Evolutionary conservation across 2,113 vertebrate genomes (phyloP).

Genomic region (Calyptomena viridis): DNA sequence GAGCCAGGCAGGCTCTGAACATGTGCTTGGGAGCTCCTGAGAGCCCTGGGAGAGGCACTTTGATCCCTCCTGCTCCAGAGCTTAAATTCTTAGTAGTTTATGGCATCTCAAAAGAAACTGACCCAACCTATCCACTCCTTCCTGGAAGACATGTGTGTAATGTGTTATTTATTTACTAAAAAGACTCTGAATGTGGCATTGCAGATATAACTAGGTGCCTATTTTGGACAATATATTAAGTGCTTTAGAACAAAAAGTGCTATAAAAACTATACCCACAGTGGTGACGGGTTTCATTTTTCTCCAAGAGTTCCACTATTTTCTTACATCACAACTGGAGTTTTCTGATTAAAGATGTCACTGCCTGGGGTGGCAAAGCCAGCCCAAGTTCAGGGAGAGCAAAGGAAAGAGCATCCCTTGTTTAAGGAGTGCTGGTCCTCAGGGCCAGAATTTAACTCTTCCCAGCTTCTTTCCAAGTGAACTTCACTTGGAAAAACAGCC

Average conservation of each 20-base stretch:
- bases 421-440: not conserved
- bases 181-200: not conserved
- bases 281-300: not conserved
- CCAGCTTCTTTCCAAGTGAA: not conserved
- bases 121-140: not conserved
- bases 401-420: not conserved
- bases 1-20: not conserved
- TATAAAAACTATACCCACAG: not conserved
- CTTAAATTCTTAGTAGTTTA: not conserved
- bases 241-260: slow-evolving; percentile 61
- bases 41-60: not conserved
- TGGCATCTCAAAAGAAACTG: not conserved
- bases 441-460: not conserved
- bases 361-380: not conserved
- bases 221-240: not conserved
- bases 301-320: not conserved
- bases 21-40: not conserved
- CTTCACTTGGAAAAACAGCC: not conserved
- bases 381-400: not conserved
- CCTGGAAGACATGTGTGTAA: not conserved
- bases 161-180: not conserved
- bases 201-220: not conserved
- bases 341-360: not conserved
- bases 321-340: not conserved
- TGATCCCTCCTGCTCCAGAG: not conserved